Evolutionary conservation across 2,888 invertebrate species (phyloP), one percentile per base, ranked within the genome.

Genomic region (Ditula angustiorana): DNA sequence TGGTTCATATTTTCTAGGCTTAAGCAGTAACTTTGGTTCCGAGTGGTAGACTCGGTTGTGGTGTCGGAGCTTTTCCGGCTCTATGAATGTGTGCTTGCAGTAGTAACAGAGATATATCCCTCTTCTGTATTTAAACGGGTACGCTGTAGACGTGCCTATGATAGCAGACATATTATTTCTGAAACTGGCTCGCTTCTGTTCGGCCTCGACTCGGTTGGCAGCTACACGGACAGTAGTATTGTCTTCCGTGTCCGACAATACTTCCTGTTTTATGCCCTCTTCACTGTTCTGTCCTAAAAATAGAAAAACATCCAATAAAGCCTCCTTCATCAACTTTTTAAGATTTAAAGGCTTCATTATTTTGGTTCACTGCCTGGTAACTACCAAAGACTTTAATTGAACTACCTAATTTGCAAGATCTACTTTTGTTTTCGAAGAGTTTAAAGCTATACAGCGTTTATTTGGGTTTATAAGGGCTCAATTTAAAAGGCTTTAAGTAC

Each of bases 301-400:
- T 89, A 92, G 85, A 91, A 90, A 90, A 91, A 87, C 69, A 76
- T 81, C 86, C 82, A 77, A 85, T 91, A 84, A 86, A 87, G 82
- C 80, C 67, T 78, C 78, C 76, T 77, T 72, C 66, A 68, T 72
- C 71, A 71, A 72, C 73, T 71, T 67, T 68, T 64, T 37, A 44
- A 57, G 30, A 33, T 50, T 52, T 28, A 30, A 49, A 57, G 24
- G 33, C 62, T 49, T 63, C 10, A 37, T 23, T 13, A n/a, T n/a
- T 3, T 23, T 23, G n/a, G 53, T 52, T 21, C 13, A 33, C 26
- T 50, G 21, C 7, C 11, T 21, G 30, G 21, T 52, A 33, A 33
- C 19, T 52, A 4, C 2, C 1, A 30, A n/a, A 7, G 23, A 1
- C 46, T n/a, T 23, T 46, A 46, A n/a, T n/a, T n/a, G n/a, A n/a